These are phyloP conservation scores for Eurosta solidaginis DNA, from an alignment of 1,140 invertebrate genomes.

Conservation along the genomic window DNA sequence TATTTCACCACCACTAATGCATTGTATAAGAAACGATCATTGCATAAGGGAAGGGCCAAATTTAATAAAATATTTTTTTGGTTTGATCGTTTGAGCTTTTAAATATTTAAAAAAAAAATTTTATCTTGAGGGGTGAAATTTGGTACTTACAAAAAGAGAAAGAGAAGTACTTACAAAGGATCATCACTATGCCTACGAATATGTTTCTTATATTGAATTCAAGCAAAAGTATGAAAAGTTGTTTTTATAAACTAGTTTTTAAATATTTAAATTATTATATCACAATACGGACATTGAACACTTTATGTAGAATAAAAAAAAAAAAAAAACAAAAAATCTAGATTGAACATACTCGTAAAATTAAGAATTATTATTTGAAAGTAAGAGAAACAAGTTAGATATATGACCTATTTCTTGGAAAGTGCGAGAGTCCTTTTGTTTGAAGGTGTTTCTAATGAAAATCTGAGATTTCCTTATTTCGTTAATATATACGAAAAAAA, in stretches of 20 bases:
- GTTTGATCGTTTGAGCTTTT: no score
- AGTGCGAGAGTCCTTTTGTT: no score
- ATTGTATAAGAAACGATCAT: no score
- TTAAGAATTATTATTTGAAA: no score
- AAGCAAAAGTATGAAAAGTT: background rate
- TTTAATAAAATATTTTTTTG: no score
- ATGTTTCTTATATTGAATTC: background rate
- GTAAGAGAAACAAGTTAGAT: background rate
- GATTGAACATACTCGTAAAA: background rate
- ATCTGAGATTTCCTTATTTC: no score
- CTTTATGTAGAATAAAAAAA: constrained; percentile 14
- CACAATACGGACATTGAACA: constrained; percentile 28
- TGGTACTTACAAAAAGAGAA: background rate
- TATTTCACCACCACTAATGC: no score
- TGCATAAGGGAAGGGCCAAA: no score
- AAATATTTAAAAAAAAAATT: background rate
- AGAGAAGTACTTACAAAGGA: background rate
- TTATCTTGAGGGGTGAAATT: background rate
- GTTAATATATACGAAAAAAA: no score
- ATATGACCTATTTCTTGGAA: no score
- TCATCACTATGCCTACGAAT: no score
- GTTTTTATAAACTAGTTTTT: background rate
- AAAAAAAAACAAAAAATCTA: background rate
- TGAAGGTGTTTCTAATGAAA: no score
- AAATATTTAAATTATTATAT: constrained; percentile 21